Evolutionary conservation across 1,140 invertebrate species (phyloP), one percentile per base, ranked within the genome.

Genomic region (Ips typographus): DNA sequence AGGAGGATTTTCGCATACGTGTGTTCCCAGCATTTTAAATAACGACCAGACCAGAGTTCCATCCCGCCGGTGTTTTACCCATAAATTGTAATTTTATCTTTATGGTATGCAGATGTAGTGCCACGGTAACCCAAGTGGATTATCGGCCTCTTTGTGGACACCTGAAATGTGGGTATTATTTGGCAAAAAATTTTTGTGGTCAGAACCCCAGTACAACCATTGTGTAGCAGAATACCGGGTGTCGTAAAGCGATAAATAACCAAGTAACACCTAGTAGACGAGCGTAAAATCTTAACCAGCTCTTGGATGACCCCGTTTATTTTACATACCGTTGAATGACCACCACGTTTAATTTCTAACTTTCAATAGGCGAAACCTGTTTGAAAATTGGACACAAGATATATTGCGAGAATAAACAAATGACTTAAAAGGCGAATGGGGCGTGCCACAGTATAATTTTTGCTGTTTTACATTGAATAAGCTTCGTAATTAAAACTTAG

Each of bases 351-450:
- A 51, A 51, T 63, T 63, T 63, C 60, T 63, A 63, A 63, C 60
- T 63, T 63, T 63, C 60, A 63, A 63, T 63, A 51, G 49, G 44
- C 60, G n/a, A 63, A 63, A 63, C 60, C 60, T 63, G 60, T 63
- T 63, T 63, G 60, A 63, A 63, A 63, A 63, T 63, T 63, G 49
- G 47, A 52, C 47, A 63, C 44, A 49, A 49, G 44, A 49, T 22
- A 49, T 49, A 49, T 49, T 49, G 44, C 44, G 7, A 49, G 44
- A 49, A 49, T 49, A 49, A 49, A 49, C 44, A 49, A 49, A 49
- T 49, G 44, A 22, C 44, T 49, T 49, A 49, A 6, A 49, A 2
- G 6, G 44, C 44, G 44, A 8, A 6, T 49, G 6, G 44, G 22
- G 44, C 22, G 44, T 49, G 44, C 22, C 6, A 22, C 44, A 6